Evolutionary conservation across 2,797 vertebrate species (phyloP), one percentile per base, ranked within the genome.

Genomic region (Chloroceryle inda): DNA sequence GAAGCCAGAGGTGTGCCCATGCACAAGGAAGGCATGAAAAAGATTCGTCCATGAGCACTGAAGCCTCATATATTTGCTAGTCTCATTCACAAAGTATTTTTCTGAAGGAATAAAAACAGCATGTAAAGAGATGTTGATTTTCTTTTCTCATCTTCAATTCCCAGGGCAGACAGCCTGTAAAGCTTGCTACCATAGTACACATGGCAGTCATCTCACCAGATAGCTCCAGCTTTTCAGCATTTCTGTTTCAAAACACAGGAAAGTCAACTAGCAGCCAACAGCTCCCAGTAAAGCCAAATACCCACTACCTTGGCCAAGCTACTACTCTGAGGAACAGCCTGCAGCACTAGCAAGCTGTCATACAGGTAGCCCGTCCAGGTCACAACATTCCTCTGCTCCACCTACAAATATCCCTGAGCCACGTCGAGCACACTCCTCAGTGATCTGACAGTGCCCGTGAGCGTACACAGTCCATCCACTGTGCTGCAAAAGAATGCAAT

Each of bases 1-100:
- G 44, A 85, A 76, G 47, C 5, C 61, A 61, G 73, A 42, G 7
- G 11, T 10, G 8, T 0, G 2, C 4, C 40, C 0, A 0, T 24
- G 20, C 15, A 31, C 2, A 19, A 91, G 50, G 67, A 55, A 69
- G 52, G 42, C 5, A 10, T 15, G 20, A 85, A 79, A 55, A 1
- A 7, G 31, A 58, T 6, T 33, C 37, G 24, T 3, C 40, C 2
- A 8, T 0, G 0, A 92, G 23, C 15, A 67, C 0, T n/a, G 5
- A 56, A 63, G 61, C 24, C 49, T 85, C 44, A 26, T 6, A 12
- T 35, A 89, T 19, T 89, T 61, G 11, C 56, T 38, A 61, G 6
- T 24, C 31, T 33, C 72, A 63, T 61, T 92, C 71, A 82, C 8
- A 38, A 66, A 68, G 47, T 45, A 37, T 64, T 88, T 84, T 81